Conservation (phyloP, 2,797 vertebrate genomes). For the Pseudomugil gertrudae region DNA sequence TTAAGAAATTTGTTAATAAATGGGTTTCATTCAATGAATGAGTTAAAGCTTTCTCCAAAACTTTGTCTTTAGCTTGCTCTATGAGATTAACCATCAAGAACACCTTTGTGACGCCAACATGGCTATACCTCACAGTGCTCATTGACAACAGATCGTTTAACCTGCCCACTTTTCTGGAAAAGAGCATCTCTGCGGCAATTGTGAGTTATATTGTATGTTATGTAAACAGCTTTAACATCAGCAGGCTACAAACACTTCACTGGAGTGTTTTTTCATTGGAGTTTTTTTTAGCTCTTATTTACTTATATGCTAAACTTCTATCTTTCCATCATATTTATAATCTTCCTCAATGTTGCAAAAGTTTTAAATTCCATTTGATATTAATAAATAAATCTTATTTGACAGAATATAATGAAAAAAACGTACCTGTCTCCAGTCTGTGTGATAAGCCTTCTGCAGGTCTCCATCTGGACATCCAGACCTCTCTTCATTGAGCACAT, state of each 20-base stretch:
- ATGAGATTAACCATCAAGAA: no score
- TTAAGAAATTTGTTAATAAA: no score
- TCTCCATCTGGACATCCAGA: constrained; percentile 97
- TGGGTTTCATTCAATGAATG: no score
- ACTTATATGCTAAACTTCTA: no score
- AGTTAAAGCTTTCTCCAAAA: no score
- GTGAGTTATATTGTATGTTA: background rate
- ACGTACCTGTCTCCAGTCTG: constrained; percentile 89
- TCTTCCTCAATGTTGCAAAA: background rate
- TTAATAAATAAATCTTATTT: background rate
- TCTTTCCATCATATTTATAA: no score
- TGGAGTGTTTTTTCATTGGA: background rate
- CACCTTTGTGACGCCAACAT: no score
- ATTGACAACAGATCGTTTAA: no score
- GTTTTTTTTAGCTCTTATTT: no score
- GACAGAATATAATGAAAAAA: background rate
- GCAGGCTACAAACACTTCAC: background rate
- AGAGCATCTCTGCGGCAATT: background rate
- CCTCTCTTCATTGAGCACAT: constrained; percentile 99
- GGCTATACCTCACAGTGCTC: no score
- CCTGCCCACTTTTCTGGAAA: no score
- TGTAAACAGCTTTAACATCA: background rate
- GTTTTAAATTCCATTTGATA: background rate
- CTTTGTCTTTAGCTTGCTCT: no score
- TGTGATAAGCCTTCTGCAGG: constrained; percentile 94